A percentile compares a stretch with the other conserved stretches of the same genome.
Conservation (phyloP, 2,797 vertebrate genomes). For the Petrocephalus sullivani region DNA sequence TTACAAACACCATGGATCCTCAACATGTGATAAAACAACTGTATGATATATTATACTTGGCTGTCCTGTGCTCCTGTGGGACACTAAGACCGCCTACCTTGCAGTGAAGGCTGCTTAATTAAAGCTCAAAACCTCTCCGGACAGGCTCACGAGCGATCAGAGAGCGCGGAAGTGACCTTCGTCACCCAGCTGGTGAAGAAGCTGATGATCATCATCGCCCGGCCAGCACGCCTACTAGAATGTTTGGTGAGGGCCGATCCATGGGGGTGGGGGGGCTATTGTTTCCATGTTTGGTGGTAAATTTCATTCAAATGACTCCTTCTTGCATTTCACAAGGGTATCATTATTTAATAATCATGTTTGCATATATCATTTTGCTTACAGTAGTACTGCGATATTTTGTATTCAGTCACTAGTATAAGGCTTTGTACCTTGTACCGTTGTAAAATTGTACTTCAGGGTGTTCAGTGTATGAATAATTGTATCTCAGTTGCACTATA, state of each 20-base stretch:
- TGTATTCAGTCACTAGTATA: not conserved
- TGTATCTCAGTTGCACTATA: not conserved
- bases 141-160: constrained; percentile 89
- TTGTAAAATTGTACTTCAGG: not conserved
- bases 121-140: not conserved
- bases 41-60: not conserved
- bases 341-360: not conserved
- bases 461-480: not conserved
- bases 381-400: not conserved
- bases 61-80: not conserved
- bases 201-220: constrained; percentile 92
- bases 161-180: constrained; percentile 88
- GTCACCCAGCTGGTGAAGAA: constrained; percentile 87
- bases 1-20: not conserved
- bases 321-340: not conserved
- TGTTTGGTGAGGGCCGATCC: constrained; percentile 77
- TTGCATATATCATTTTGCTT: not conserved
- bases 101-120: not conserved
- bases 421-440: not conserved
- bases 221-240: constrained; percentile 88
- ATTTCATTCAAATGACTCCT: not conserved
- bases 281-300: not conserved
- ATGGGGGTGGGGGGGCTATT: not conserved
- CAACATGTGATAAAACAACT: not conserved
- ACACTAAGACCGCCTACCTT: too few species aligned